Conservation (phyloP, 2,113 vertebrate species). For the Epinephelus lanceolatus region DNA sequence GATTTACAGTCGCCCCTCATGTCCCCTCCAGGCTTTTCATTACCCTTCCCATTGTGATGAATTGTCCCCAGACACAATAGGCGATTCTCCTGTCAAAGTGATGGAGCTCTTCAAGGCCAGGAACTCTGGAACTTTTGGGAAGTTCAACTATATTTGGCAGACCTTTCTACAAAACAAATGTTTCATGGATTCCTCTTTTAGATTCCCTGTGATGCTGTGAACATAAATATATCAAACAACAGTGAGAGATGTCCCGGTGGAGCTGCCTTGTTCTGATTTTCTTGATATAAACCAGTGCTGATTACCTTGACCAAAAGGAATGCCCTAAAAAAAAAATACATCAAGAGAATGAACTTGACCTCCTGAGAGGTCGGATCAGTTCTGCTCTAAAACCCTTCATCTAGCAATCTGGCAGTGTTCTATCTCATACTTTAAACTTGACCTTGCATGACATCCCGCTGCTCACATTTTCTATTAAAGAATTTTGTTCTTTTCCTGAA, state of each 20-base stretch:
- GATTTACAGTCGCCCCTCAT: constrained; percentile 46
- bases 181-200: constrained; percentile 10
- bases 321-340: background rate
- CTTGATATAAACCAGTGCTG: background rate
- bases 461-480: constrained; percentile 19
- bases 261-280: background rate
- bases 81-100: background rate
- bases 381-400: background rate
- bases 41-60: constrained; percentile 43
- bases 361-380: background rate
- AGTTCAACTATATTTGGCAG: constrained; percentile 9
- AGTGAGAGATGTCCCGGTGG: background rate
- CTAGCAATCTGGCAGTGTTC: background rate
- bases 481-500: constrained; percentile 40
- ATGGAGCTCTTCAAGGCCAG: constrained; percentile 21
- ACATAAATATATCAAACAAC: constrained; percentile 22
- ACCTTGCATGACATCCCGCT: constrained; percentile 25
- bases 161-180: background rate
- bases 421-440: background rate
- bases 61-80: constrained; percentile 44
- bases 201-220: background rate
- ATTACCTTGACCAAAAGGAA: background rate
- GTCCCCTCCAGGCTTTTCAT: constrained; percentile 52
- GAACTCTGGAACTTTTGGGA: constrained; percentile 4
- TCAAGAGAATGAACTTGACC: constrained; percentile 23